These are phyloP conservation scores for Drosophila histrio DNA, from an alignment of 2,888 invertebrate genomes.

Conservation along the genomic window DNA sequence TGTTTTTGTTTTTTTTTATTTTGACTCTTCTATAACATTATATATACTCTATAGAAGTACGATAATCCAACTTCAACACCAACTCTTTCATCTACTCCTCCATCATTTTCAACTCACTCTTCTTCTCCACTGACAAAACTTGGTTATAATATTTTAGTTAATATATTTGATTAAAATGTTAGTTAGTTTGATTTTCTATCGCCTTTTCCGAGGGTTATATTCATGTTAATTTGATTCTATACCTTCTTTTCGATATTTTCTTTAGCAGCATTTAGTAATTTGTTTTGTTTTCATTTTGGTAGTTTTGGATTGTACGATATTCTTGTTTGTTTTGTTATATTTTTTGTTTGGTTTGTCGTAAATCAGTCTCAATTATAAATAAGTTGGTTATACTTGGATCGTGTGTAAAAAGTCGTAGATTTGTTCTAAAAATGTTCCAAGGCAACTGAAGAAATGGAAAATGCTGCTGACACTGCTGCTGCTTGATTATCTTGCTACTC, in stretches of 20 bases:
- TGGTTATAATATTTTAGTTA: slow-evolving; percentile 42
- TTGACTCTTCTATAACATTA: slow-evolving; percentile 60
- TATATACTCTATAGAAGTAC: slow-evolving; percentile 49
- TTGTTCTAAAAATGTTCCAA: slow-evolving; percentile 71
- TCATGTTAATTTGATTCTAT: slow-evolving; percentile 20
- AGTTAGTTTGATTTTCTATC: slow-evolving; percentile 58
- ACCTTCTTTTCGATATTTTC: slow-evolving; percentile 1
- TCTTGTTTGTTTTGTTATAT: slow-evolving; percentile 21
- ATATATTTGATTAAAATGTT: slow-evolving; percentile 72
- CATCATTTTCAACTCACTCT: neutral
- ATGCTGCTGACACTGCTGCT: slow-evolving; percentile 53
- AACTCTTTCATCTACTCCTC: slow-evolving; percentile 6
- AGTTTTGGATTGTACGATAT: slow-evolving; percentile 36
- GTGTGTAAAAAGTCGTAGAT: slow-evolving; percentile 70
- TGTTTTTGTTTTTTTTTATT: slow-evolving; percentile 19
- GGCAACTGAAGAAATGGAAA: slow-evolving; percentile 72
- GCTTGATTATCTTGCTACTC: neutral
- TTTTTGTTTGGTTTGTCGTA: slow-evolving; percentile 67
- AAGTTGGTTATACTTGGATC: slow-evolving; percentile 74
- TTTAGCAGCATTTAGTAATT: slow-evolving; percentile 31
- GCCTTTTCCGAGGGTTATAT: slow-evolving; percentile 23
- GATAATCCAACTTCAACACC: slow-evolving; percentile 26
- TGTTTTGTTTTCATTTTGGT: slow-evolving; percentile 18
- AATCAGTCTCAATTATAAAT: slow-evolving; percentile 82
- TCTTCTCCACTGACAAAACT: slow-evolving; percentile 41